Evolutionary conservation across 2,888 invertebrate genomes (phyloP).

Genomic region (Sphinx pinastri): DNA sequence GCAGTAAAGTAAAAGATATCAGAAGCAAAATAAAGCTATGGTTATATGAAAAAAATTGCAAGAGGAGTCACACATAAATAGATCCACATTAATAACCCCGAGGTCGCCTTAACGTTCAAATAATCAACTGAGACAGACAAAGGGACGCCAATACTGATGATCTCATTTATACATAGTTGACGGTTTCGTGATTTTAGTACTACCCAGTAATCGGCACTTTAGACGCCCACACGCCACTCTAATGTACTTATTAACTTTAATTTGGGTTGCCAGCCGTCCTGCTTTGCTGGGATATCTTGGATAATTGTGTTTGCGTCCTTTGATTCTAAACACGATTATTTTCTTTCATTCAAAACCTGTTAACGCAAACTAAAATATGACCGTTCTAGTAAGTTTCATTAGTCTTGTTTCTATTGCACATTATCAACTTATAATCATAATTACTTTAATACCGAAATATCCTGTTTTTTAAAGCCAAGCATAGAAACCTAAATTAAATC

Average conservation of each 20-base stretch:
- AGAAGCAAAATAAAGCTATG: background rate
- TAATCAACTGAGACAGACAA: background rate
- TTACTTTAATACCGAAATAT: too few species aligned
- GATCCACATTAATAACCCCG: background rate
- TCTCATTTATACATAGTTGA: slow-evolving; percentile 5
- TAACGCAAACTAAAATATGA: background rate
- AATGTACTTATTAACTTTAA: slow-evolving; percentile 22
- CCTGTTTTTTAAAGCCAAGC: too few species aligned
- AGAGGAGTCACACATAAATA: too few species aligned
- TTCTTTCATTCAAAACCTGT: background rate
- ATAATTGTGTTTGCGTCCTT: too few species aligned
- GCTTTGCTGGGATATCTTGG: too few species aligned
- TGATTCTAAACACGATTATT: too few species aligned
- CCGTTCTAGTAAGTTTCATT: too few species aligned
- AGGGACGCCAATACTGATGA: slow-evolving; percentile 15
- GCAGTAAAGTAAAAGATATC: too few species aligned
- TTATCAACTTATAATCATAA: too few species aligned
- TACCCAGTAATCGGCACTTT: slow-evolving; percentile 14
- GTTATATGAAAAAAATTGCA: too few species aligned
- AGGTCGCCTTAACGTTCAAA: background rate
- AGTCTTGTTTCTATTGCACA: too few species aligned
- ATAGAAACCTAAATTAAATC: too few species aligned
- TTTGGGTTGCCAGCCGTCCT: background rate
- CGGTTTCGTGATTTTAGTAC: slow-evolving; percentile 12
- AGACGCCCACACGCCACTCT: slow-evolving; percentile 10